phyloP scores from a whole-genome alignment of 2,113 vertebrate genomes.

The Crotophaga sulcirostris region DNA sequence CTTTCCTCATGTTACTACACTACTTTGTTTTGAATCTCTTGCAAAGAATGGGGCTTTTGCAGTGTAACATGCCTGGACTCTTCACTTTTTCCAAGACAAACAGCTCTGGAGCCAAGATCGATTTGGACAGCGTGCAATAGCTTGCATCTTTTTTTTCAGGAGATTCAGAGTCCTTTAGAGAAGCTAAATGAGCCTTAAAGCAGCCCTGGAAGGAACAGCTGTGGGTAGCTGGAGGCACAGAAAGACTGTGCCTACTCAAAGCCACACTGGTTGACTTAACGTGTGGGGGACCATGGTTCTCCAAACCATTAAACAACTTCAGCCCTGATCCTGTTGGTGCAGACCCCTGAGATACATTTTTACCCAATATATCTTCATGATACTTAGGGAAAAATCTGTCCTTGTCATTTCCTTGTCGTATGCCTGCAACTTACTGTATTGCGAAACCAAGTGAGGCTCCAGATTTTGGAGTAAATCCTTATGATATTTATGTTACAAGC shows the following conservation, averaged over 20 bases:
- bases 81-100: constrained; percentile 60
- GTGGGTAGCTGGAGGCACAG: background rate
- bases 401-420: background rate
- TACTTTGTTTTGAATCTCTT: constrained; percentile 32
- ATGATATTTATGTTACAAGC: background rate
- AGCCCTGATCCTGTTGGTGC: background rate
- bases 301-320: background rate
- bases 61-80: constrained; percentile 40
- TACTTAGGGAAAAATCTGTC: background rate
- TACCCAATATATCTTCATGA: background rate
- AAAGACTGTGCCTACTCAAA: background rate
- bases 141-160: constrained; percentile 18
- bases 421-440: background rate
- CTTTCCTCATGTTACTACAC: background rate
- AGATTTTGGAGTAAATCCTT: background rate
- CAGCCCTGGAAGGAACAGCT: background rate
- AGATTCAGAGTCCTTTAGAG: constrained; percentile 2
- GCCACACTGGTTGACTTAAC: background rate
- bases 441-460: background rate
- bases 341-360: background rate
- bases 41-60: background rate
- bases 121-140: constrained; percentile 53
- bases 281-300: background rate
- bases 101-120: constrained; percentile 52
- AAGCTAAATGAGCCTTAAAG: constrained; percentile 15